Base-by-base conservation (phyloP, 2,888 invertebrate species). In the Eupithecia centaureata region DNA sequence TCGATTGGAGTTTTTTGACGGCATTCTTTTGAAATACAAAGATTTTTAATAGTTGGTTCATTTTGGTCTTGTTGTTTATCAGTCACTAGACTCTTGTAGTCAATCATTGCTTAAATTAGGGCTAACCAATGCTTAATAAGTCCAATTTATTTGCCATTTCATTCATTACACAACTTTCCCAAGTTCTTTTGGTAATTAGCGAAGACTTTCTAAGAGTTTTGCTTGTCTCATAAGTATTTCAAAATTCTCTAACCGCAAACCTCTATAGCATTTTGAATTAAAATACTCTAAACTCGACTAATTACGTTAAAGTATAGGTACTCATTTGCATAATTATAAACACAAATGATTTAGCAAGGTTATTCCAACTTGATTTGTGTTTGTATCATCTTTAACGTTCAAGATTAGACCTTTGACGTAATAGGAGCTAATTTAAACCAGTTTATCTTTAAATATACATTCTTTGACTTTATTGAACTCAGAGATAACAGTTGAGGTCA, bases 391-490 rank as follows among this genome's bases (percentile, higher is more conserved):
- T 38, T 54, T 65, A 54, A 64, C 65, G 52, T 73, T 67, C 72
- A 5, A 57, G 32, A 57, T 57, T 22, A 57, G 18, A 80, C 73
- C 76, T 70, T 68, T 83, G 84, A 83, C 84, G 83, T 78, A 81
- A 73, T 59, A 32, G 64, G 60, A 72, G 58, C 47, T 63, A 63
- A 76, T 82, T 77, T 76, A 77, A 76, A 77, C 76, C 69, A 59
- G 73, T 79, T 80, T 81, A 83, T 80, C 78, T 76, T 73, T 75
- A 74, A 75, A 58, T 71, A 72, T 68, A 78, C 73, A 76, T 76
- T 76, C 71, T 75, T 70, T 79, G 78, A 79, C 79, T 75, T 78
- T 77, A 70, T 68, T 71, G 77, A 79, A 80, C 68, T 63, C 33
- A 27, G 27, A 54, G 66, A 70, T 57, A 62, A 71, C 61, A 25